Conservation (phyloP, 2,797 vertebrate species). For the Poeciliopsis turneri region DNA sequence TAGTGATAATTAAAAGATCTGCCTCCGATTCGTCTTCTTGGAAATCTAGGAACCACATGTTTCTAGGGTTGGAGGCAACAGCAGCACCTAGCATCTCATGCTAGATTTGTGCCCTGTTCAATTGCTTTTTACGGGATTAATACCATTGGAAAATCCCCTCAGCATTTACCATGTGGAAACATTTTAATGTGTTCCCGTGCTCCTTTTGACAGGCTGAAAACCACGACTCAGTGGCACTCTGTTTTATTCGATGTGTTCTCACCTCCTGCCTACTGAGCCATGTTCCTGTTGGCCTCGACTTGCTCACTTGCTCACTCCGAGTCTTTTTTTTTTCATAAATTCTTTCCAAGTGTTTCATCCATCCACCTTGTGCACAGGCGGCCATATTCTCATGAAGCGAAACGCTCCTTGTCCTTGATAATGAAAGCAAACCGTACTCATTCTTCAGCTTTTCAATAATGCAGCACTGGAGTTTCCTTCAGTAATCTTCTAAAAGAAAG, state of each 20-base stretch:
- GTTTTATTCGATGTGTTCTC: slow-evolving; percentile 58
- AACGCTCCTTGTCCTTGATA: slow-evolving; percentile 32
- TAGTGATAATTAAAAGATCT: not conserved
- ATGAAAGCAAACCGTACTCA: slow-evolving; percentile 39
- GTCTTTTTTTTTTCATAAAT: not conserved
- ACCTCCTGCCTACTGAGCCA: slow-evolving; percentile 40
- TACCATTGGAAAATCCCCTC: slow-evolving; percentile 4
- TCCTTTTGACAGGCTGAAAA: slow-evolving; percentile 31
- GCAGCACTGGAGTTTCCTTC: slow-evolving; percentile 19
- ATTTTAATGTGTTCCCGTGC: slow-evolving; percentile 29
- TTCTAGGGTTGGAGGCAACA: not conserved
- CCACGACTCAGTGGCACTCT: slow-evolving; percentile 43
- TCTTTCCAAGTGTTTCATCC: slow-evolving; percentile 51
- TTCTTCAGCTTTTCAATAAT: slow-evolving; percentile 37
- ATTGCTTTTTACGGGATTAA: slow-evolving; percentile 31
- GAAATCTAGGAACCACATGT: not conserved
- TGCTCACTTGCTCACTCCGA: slow-evolving; percentile 33
- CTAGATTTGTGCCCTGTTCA: slow-evolving; percentile 20
- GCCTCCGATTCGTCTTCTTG: not conserved
- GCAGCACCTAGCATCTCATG: not conserved
- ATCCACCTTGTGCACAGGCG: slow-evolving; percentile 46
- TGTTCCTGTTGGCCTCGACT: slow-evolving; percentile 46
- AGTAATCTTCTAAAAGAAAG: slow-evolving; percentile 24
- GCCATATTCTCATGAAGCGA: not conserved
- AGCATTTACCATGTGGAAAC: slow-evolving; percentile 26